These are phyloP conservation scores for Oconnorella tubifera DNA, from an alignment of 2,888 invertebrate species.

Conservation along the genomic window DNA sequence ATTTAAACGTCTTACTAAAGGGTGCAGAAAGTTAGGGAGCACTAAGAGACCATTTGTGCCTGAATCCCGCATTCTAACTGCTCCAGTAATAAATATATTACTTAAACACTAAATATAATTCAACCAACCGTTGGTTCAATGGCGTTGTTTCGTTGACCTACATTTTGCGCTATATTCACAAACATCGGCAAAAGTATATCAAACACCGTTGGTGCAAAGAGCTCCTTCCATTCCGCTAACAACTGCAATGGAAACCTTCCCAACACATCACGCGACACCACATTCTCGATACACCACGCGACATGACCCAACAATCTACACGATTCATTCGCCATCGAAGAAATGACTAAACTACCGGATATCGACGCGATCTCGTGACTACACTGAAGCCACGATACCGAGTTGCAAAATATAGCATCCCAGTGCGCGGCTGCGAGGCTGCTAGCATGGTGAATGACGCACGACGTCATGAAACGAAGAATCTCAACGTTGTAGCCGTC, in stretches of 20 bases:
- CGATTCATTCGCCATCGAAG: not conserved
- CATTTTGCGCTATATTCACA: slow-evolving; percentile 4
- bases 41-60: no score
- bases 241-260: slow-evolving; percentile 52
- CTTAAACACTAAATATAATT: no score
- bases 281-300: not conserved
- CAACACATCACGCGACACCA: slow-evolving; percentile 25
- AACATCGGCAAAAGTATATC: slow-evolving; percentile 61
- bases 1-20: no score
- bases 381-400: slow-evolving; percentile 65
- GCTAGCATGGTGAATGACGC: slow-evolving; percentile 48
- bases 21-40: no score
- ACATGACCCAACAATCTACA: not conserved
- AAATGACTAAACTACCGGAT: not conserved
- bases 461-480: slow-evolving; percentile 52
- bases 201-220: slow-evolving; percentile 69
- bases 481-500: slow-evolving; percentile 56
- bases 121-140: no score
- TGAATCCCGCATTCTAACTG: no score
- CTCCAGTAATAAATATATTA: no score
- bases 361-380: not conserved
- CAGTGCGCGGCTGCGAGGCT: slow-evolving; percentile 63
- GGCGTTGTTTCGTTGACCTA: no score
- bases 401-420: slow-evolving; percentile 71
- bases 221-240: slow-evolving; percentile 71